A percentile compares a stretch with the other conserved stretches of the same genome.
These are phyloP conservation scores for Halcyon smyrnensis DNA, from an alignment of 2,797 vertebrate genomes.

Conservation along the genomic window DNA sequence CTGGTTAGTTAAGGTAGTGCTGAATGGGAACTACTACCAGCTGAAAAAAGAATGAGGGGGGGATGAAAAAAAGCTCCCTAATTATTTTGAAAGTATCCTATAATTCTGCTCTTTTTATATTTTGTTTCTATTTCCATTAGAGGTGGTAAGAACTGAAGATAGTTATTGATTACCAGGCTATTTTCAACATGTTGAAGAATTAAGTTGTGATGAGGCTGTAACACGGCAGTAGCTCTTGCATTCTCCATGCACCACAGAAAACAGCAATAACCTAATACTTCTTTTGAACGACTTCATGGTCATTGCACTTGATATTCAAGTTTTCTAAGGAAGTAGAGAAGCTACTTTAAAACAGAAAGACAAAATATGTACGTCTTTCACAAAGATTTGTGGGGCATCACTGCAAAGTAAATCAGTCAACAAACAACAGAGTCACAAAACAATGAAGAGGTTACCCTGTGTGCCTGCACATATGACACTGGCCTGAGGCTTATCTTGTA, in stretches of 20 bases:
- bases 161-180: neutral
- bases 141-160: neutral
- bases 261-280: neutral
- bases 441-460: neutral
- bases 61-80: fast-evolving
- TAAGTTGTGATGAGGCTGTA: neutral
- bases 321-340: neutral
- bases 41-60: neutral
- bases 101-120: neutral
- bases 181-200: neutral
- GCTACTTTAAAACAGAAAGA: neutral
- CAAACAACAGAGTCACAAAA: neutral
- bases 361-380: neutral
- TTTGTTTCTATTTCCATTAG: neutral
- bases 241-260: neutral
- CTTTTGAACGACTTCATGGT: neutral
- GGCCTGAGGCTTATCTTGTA: neutral
- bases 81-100: neutral
- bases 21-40: neutral
- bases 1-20: neutral
- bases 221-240: neutral
- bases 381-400: neutral
- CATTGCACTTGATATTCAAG: neutral
- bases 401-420: neutral
- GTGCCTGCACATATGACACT: neutral